These are phyloP conservation scores for Lasioglossum lativentre DNA, from an alignment of 2,888 invertebrate species.

Conservation along the genomic window DNA sequence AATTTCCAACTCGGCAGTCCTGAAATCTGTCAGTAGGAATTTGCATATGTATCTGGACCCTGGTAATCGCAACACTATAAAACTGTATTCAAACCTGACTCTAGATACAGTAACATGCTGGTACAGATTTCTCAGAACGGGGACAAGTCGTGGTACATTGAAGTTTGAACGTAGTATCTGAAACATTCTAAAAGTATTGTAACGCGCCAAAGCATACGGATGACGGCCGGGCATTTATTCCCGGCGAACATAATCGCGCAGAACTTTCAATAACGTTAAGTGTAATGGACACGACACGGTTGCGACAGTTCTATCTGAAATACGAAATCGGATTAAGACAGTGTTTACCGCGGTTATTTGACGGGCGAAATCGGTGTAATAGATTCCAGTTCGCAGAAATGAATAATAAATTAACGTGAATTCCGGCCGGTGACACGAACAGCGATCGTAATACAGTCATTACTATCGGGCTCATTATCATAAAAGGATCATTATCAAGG, in stretches of 20 bases:
- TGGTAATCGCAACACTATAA: not conserved
- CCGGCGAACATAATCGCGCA: not conserved
- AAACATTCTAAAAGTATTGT: not conserved
- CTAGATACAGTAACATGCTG: too few relatives aligned
- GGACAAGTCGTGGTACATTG: not conserved
- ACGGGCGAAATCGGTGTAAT: constrained; percentile 10
- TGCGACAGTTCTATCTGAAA: not conserved
- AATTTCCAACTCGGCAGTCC: too few relatives aligned
- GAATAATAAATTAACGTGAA: constrained; percentile 48
- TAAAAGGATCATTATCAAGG: constrained; percentile 44
- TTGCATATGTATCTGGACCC: not conserved
- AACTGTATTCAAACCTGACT: not conserved
- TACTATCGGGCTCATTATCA: constrained; percentile 50
- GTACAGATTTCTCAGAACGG: not conserved
- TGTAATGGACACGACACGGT: not conserved
- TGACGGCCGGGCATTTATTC: not conserved
- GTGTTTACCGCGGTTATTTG: constrained; percentile 23
- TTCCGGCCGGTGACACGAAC: constrained; percentile 17
- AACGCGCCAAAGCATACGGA: not conserved
- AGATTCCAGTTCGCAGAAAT: constrained; percentile 32
- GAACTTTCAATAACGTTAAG: not conserved
- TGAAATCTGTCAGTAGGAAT: not conserved
- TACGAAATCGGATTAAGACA: not conserved
- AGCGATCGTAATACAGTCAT: constrained; percentile 36
- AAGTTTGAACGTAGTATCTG: not conserved